Conservation (phyloP, 2,113 vertebrate genomes). For the Ahaetulla prasina region DNA sequence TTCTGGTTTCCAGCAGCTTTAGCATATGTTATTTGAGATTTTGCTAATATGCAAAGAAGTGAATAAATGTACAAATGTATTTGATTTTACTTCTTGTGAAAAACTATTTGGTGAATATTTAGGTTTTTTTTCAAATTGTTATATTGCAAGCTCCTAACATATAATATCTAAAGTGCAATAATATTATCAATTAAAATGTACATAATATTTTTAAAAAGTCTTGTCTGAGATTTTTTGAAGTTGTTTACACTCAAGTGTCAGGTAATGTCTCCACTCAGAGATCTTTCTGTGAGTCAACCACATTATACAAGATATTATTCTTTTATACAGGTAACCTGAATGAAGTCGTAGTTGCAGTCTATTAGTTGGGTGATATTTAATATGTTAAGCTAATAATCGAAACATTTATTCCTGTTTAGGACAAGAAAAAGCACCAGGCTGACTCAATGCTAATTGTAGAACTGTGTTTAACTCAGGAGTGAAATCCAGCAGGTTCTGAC, state of each 20-base stretch:
- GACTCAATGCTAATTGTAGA: neutral
- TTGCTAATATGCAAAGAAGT: constrained; percentile 51
- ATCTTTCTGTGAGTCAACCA: neutral
- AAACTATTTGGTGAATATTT: constrained; percentile 22
- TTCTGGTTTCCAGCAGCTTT: constrained; percentile 42
- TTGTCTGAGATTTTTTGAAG: neutral
- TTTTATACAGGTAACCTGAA: neutral
- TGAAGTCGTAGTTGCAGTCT: neutral
- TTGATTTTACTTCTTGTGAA: constrained; percentile 23
- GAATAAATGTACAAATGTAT: constrained; percentile 51
- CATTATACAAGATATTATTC: neutral
- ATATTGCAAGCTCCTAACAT: neutral
- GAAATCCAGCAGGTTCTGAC: too few relatives aligned
- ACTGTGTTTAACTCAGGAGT: too few relatives aligned
- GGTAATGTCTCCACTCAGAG: neutral
- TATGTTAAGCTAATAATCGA: neutral
- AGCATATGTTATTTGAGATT: constrained; percentile 49
- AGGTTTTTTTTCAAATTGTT: neutral
- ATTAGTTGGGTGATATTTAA: neutral
- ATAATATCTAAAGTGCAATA: constrained; percentile 32
- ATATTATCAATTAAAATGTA: constrained; percentile 28
- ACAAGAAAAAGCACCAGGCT: neutral
- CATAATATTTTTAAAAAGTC: constrained; percentile 22
- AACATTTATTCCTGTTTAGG: neutral
- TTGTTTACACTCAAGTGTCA: neutral